Conservation (phyloP, 2,797 vertebrate genomes). For the Bradypodion ventrale region DNA sequence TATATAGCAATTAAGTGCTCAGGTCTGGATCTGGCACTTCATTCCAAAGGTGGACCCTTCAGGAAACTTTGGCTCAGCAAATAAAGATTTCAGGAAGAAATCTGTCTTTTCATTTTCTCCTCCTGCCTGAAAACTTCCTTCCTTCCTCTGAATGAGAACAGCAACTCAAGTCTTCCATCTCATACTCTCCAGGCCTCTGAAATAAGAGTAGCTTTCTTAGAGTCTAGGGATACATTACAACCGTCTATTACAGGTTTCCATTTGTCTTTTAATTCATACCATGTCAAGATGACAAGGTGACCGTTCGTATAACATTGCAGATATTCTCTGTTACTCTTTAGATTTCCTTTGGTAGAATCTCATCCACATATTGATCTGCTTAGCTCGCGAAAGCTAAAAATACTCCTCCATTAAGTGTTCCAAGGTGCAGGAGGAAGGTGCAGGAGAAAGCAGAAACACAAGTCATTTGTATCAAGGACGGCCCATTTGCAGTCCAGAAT, state of each 20-base stretch:
- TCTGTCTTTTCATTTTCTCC: not conserved
- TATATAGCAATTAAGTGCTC: not conserved
- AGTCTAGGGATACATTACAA: not conserved
- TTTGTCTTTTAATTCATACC: not conserved
- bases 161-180: not conserved
- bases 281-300: slow-evolving; percentile 16
- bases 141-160: not conserved
- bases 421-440: too few relatives aligned
- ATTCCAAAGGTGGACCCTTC: not conserved
- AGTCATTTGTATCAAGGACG: accelerated
- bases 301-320: slow-evolving; percentile 12
- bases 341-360: slow-evolving; percentile 14
- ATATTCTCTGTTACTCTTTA: not conserved
- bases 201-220: not conserved
- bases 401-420: not conserved
- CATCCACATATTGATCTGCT: slow-evolving; percentile 21
- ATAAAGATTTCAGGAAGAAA: not conserved
- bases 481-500: not conserved
- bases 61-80: not conserved
- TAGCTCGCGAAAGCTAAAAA: slow-evolving; percentile 25
- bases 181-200: not conserved
- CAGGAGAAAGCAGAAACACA: slow-evolving; percentile 27
- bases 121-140: too few relatives aligned
- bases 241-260: not conserved
- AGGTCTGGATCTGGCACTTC: not conserved